A percentile compares a stretch with the other conserved stretches of the same genome.
phyloP scores from a whole-genome alignment of 2,888 invertebrate species.

The Pheosia tremula region DNA sequence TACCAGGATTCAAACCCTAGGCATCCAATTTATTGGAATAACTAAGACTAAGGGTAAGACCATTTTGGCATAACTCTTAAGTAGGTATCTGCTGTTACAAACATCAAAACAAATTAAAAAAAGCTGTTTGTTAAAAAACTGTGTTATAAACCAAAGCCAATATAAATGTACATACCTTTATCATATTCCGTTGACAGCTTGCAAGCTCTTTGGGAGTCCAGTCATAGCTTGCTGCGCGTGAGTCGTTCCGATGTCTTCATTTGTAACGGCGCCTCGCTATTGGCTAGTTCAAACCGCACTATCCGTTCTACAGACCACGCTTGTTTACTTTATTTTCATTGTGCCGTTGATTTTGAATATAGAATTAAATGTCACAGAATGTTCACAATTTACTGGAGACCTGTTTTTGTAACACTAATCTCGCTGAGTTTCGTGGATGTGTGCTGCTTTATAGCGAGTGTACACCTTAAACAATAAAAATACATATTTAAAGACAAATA shows the following conservation, averaged over 20 bases:
- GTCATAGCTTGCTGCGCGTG: constrained; percentile 58
- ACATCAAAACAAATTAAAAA: too few relatives aligned
- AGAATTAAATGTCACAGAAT: constrained; percentile 16
- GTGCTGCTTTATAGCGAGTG: neutral
- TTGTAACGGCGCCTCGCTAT: constrained; percentile 29
- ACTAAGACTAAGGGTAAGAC: too few relatives aligned
- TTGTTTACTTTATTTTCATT: constrained; percentile 37
- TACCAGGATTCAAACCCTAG: too few relatives aligned
- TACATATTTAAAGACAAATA: neutral
- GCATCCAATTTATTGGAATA: too few relatives aligned
- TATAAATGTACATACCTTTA: constrained; percentile 55
- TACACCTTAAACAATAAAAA: neutral
- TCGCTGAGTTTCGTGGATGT: neutral
- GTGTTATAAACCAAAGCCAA: constrained; percentile 4
- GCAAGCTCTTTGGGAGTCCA: constrained; percentile 36
- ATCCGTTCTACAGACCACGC: constrained; percentile 36
- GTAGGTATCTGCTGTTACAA: too few relatives aligned
- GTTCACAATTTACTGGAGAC: constrained; percentile 11
- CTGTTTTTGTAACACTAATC: neutral
- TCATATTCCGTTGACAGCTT: constrained; percentile 67
- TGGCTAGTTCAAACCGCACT: constrained; percentile 40
- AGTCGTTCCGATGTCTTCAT: constrained; percentile 46
- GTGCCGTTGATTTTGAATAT: constrained; percentile 25
- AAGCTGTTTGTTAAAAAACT: too few relatives aligned
- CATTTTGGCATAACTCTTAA: too few relatives aligned